Evolutionary conservation across 1,140 invertebrate species (phyloP).

Genomic region (Mylabris phalerata): DNA sequence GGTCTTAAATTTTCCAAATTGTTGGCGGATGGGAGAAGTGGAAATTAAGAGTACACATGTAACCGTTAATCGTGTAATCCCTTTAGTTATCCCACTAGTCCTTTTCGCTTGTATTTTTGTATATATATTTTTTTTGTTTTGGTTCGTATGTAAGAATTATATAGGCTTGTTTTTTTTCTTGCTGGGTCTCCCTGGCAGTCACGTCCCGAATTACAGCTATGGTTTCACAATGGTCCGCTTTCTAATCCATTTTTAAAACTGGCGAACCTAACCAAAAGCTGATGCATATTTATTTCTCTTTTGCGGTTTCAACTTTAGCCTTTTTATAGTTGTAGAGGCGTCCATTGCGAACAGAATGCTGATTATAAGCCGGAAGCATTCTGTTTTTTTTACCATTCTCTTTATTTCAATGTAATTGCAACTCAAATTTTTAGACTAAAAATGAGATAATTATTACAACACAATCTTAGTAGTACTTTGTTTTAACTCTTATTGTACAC

Average conservation of each 20-base stretch:
- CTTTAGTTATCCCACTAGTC: neutral
- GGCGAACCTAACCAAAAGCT: conserved; percentile 17
- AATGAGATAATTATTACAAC: no score
- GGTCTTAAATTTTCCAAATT: conserved; percentile 16
- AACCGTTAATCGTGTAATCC: conserved; percentile 26
- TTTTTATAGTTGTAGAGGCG: conserved; percentile 10
- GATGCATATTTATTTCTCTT: conserved; percentile 23
- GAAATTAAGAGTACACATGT: conserved; percentile 23
- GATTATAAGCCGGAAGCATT: conserved; percentile 2
- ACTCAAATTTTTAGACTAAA: no score
- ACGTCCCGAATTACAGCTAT: conserved; percentile 23
- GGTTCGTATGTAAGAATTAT: no score
- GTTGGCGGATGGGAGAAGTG: conserved; percentile 11
- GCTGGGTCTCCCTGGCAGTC: conserved; percentile 19
- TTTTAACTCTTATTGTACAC: no score
- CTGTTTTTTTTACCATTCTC: neutral
- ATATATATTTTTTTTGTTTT: no score
- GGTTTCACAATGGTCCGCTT: conserved; percentile 17
- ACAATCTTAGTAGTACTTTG: no score
- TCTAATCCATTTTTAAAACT: conserved; percentile 25
- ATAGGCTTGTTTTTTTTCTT: no score
- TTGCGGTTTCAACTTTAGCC: conserved; percentile 15
- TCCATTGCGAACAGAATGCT: conserved; percentile 14
- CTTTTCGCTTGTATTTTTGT: no score
- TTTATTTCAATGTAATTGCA: no score